Evolutionary conservation across 2,797 vertebrate genomes (phyloP), one percentile per base, ranked within the genome.

Genomic region (Gymnoscopelus microlampas): DNA sequence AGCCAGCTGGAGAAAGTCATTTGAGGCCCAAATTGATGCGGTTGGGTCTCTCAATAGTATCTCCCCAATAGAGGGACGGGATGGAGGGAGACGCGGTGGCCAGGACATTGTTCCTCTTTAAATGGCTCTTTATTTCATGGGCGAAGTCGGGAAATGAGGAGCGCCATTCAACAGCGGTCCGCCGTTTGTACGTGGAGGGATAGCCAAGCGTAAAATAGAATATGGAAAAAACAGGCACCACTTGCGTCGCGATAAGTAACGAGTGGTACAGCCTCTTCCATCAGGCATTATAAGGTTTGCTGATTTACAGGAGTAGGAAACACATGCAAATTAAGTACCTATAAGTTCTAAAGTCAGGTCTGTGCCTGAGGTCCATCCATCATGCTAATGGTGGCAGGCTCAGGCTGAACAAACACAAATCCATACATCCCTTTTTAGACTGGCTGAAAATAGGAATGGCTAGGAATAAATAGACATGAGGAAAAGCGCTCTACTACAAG

Each of bases 1-100:
- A 87, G 86, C 87, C 90, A 87, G 87, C 89, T 88, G 87, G 84
- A 87, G 89, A 90, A 91, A 91, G 89, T 90, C 79, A 92, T 92
- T 92, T 88, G 77, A 88, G 82, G 78, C 86, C 86, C 85, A 91
- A 90, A 91, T 91, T 89, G 87, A 91, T 91, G 89, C 77, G 74
- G 81, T 79, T 26, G 0, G 82, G 74, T 81, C 79, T 86, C 82
- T 92, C 85, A 89, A 92, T 91, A 74, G 85, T 91, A 89, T 89
- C 90, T 89, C 83, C 72, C 74, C 84, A 84, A 82, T 73, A 79
- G 81, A 58, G 77, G 73, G 79, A 80, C 71, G 67, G 78, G 71
- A 68, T 63, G 61, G 73, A 73, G 76, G 82, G 77, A 79, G 77
- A 78, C 74, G 82, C 63, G 85, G 73, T 63, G 79, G 77, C 80